Percentiles rank a stretch among this genome's conserved stretches.
These are phyloP conservation scores for Lasiurus cinereus DNA, from an alignment of 2,113 vertebrate species.

Conservation along the genomic window DNA sequence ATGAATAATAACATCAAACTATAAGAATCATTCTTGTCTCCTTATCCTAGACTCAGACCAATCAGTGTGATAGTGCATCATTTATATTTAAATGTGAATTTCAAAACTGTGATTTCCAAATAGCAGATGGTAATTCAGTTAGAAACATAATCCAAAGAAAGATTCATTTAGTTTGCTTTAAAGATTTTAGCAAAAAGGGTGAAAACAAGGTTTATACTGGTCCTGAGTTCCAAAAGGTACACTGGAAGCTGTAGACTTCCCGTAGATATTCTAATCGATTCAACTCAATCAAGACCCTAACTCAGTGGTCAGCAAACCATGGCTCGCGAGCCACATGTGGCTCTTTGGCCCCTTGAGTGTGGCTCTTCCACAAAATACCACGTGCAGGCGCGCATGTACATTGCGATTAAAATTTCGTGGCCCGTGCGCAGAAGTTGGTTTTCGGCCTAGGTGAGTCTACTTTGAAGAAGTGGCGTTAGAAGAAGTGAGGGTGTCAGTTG, in stretches of 20 bases:
- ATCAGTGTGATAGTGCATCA: conserved; percentile 52
- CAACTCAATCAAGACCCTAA: not conserved
- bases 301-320: too few relatives aligned
- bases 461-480: too few relatives aligned
- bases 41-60: conserved; percentile 55
- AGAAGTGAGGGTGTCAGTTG: too few relatives aligned
- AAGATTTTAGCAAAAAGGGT: conserved; percentile 54
- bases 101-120: conserved; percentile 71
- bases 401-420: too few relatives aligned
- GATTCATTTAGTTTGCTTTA: conserved; percentile 52
- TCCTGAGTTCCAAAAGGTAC: conserved; percentile 40
- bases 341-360: too few relatives aligned
- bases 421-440: too few relatives aligned
- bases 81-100: conserved; percentile 76
- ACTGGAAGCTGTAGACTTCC: not conserved
- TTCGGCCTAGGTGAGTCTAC: too few relatives aligned
- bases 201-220: conserved; percentile 43
- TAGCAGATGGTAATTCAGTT: conserved; percentile 67
- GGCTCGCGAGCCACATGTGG: too few relatives aligned
- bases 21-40: conserved; percentile 67
- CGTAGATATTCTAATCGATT: not conserved
- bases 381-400: too few relatives aligned
- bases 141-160: conserved; percentile 67
- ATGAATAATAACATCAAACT: conserved; percentile 62
- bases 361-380: too few relatives aligned